Evolutionary conservation across 1,140 invertebrate genomes (phyloP).

Genomic region (Proales similis): DNA sequence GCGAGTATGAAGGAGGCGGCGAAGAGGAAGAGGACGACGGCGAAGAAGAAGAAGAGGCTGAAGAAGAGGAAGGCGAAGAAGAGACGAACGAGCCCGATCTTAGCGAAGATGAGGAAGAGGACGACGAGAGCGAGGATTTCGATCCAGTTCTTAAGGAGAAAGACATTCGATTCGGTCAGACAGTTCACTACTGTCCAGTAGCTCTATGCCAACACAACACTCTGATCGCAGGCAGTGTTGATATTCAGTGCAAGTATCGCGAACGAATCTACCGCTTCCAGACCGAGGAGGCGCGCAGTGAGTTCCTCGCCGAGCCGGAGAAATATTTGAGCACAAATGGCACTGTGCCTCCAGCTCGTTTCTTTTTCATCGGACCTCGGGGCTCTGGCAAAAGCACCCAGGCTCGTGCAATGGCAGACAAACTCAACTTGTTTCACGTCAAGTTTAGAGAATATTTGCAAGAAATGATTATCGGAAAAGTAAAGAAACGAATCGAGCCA

Average conservation of each 20-base stretch:
- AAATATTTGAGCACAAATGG: slow-evolving; percentile 44
- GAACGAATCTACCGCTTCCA: slow-evolving; percentile 52
- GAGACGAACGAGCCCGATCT: slow-evolving; percentile 43
- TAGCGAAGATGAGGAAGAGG: slow-evolving; percentile 51
- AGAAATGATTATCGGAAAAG: slow-evolving; percentile 52
- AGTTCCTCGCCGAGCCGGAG: slow-evolving; percentile 46
- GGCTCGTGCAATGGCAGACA: slow-evolving; percentile 48
- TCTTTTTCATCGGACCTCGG: slow-evolving; percentile 48
- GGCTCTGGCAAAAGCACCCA: slow-evolving; percentile 51
- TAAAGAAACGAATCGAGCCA: slow-evolving; percentile 50
- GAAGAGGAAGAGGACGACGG: slow-evolving; percentile 26
- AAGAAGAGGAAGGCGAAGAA: slow-evolving; percentile 25
- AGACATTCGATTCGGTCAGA: slow-evolving; percentile 51
- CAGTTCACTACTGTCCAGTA: slow-evolving; percentile 52
- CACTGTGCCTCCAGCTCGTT: slow-evolving; percentile 47
- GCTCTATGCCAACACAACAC: slow-evolving; percentile 46
- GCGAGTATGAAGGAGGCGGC: slow-evolving; percentile 24
- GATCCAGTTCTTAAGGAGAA: slow-evolving; percentile 43
- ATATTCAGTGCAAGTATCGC: slow-evolving; percentile 47
- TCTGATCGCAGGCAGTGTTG: slow-evolving; percentile 50
- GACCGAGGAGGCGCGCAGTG: slow-evolving; percentile 45
- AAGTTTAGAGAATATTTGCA: slow-evolving; percentile 51
- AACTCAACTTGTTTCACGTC: slow-evolving; percentile 52
- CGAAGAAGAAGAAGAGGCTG: slow-evolving; percentile 40
- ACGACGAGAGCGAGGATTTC: slow-evolving; percentile 48